A percentile compares a stretch with the other conserved stretches of the same genome.
phyloP scores from a whole-genome alignment of 1,140 invertebrate genomes.

The Alviniconcha marisindica region DNA sequence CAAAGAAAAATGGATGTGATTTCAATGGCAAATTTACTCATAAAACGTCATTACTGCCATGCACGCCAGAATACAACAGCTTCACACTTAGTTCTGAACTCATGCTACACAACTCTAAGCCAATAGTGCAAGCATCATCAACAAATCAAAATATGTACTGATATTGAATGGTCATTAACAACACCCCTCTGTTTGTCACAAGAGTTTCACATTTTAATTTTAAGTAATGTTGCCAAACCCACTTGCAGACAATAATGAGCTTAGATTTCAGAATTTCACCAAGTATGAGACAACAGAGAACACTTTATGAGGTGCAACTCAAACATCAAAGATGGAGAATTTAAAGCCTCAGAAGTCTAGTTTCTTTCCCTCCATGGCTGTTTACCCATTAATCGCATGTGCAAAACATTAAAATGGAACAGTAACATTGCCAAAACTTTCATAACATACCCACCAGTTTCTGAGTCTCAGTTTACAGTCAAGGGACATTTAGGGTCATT shows the following conservation, averaged over 20 bases:
- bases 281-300: neutral
- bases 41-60: constrained; percentile 40
- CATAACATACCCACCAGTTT: too few relatives aligned
- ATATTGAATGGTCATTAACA: neutral
- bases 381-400: too few relatives aligned
- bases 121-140: constrained; percentile 29
- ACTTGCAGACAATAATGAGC: neutral
- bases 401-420: too few relatives aligned
- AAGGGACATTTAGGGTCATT: too few relatives aligned
- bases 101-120: constrained; percentile 37
- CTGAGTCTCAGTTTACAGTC: too few relatives aligned
- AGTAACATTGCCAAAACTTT: too few relatives aligned
- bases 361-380: too few relatives aligned
- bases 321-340: too few relatives aligned
- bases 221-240: constrained; percentile 1
- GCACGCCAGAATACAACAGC: constrained; percentile 38
- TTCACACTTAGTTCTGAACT: constrained; percentile 40
- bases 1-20: constrained; percentile 20
- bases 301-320: too few relatives aligned
- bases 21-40: constrained; percentile 41
- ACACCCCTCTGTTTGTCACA: neutral
- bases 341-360: too few relatives aligned
- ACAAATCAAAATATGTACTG: too few relatives aligned
- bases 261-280: neutral
- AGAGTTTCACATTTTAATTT: neutral